These are phyloP conservation scores for Melitaea athalia DNA, from an alignment of 2,888 invertebrate genomes.

Conservation along the genomic window DNA sequence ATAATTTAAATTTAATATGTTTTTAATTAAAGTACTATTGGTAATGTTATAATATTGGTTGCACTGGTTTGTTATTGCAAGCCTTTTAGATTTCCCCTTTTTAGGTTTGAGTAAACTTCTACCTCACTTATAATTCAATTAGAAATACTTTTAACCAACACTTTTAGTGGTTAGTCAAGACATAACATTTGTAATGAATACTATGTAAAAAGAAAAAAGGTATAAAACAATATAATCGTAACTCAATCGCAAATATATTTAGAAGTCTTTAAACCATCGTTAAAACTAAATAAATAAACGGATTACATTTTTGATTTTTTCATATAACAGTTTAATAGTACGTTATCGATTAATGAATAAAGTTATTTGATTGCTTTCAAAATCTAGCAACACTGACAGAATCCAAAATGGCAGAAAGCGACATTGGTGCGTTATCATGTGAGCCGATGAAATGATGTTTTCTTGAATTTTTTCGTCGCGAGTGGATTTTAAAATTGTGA, in stretches of 20 bases:
- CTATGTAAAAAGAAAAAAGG: background rate
- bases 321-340: background rate
- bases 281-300: background rate
- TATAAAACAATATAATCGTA: no score
- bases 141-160: background rate
- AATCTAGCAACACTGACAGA: conserved; percentile 58
- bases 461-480: conserved; percentile 73
- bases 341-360: conserved; percentile 42
- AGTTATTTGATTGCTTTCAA: conserved; percentile 26
- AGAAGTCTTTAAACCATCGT: background rate
- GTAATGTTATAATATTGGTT: background rate
- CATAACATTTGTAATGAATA: background rate
- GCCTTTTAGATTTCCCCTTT: conserved; percentile 1
- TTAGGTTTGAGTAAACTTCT: background rate
- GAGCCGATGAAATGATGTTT: conserved; percentile 84
- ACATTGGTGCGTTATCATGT: conserved; percentile 88
- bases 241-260: background rate
- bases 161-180: background rate
- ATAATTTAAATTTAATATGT: background rate
- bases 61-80: conserved; percentile 7
- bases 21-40: background rate
- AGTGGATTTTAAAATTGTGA: conserved; percentile 76
- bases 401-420: conserved; percentile 87
- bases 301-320: background rate
- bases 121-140: background rate